Evolutionary conservation across 2,113 vertebrate species (phyloP), one percentile per base, ranked within the genome.

Genomic region (Rhegmatorhina hoffmannsi): DNA sequence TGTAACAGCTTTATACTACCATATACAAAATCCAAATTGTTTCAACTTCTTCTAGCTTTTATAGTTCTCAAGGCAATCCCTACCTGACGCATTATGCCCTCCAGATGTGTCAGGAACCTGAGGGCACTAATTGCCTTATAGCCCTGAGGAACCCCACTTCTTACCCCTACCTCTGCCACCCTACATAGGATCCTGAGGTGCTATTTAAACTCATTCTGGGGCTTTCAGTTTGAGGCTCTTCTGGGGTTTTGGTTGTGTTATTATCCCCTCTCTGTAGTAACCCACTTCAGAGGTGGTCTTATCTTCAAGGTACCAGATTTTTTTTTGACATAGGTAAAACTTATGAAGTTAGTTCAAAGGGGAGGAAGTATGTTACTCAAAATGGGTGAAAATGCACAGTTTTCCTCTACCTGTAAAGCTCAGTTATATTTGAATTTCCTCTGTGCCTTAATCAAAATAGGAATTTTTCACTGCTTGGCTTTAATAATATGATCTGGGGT

Each of bases 241-340:
- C 7, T 25, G 13, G 13, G 9, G 5, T 5, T 11, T 38, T 40
- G 9, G 16, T 4, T 74, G 3, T 66, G 11, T 2, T 55, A 44
- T 31, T 5, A 1, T 6, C 36, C 2, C 2, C 7, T 4, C 0
- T 26, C 10, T 2, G 3, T 1, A 10, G 9, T 11, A 31, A 43
- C 10, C 6, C 4, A 13, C 5, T 40, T 34, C 6, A 5, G 16
- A 12, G 4, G 10, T 6, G 10, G 8, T 5, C 8, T 46, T 76
- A 11, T 2, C 2, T n/a, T 72, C 8, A 76, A 43, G 8, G 12
- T 31, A 81, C 36, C 0, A 17, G 10, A 4, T 36, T 11, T 15
- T 18, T 55, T 43, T 44, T 19, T 74, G 1, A 4, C 1, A 29
- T 26, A 31, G 28, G 0, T 43, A 19, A 84, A 43, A 1, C 2